Evolutionary conservation across 2,888 invertebrate genomes (phyloP), one percentile per base, ranked within the genome.

Genomic region (Stegophylla sp.): DNA sequence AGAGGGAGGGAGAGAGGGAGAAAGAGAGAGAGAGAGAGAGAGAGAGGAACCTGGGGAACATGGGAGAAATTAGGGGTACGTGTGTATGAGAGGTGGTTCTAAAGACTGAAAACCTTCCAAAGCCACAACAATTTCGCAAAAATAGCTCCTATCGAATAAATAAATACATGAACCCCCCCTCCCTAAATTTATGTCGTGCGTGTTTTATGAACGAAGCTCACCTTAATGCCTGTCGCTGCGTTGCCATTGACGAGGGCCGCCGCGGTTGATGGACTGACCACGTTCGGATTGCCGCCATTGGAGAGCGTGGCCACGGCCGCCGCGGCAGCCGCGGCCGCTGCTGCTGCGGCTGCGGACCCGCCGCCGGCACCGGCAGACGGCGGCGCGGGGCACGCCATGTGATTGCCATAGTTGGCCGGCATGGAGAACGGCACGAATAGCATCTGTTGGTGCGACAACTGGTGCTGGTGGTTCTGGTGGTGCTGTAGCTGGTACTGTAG

Each of bases 401-500:
- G 77, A 61, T 69, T 69, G 69, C 69, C 69, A 51, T 87, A 87
- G 85, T 85, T 87, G 56, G 82, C 67, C 82, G 88, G 87, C 84
- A 88, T 87, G 79, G 87, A 86, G 84, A 88, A 87, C 79, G 88
- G 88, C 82, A 88, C 88, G 85, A 88, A 88, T 84, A 88, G 86
- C 88, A 88, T 88, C 69, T 79, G 77, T 76, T 76, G 66, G 23
- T 74, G 74, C 20, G 74, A 20, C 48, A 63, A 20, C 56, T 64
- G 67, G 23, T 67, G 67, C 13, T 66, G 66, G 23, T 63, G 63
- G 56, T 76, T 66, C 64, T 75, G 63, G n/a, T 45, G 73, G 73
- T 63, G 73, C n/a, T 73, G 73, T 5, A 45, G 28, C 43, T 41
- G 67, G 23, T 67, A 45, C 20, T 69, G 69, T 9, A 17, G 51